Evolutionary conservation across 2,113 vertebrate genomes (phyloP).

Genomic region (Coracopsis vasa): DNA sequence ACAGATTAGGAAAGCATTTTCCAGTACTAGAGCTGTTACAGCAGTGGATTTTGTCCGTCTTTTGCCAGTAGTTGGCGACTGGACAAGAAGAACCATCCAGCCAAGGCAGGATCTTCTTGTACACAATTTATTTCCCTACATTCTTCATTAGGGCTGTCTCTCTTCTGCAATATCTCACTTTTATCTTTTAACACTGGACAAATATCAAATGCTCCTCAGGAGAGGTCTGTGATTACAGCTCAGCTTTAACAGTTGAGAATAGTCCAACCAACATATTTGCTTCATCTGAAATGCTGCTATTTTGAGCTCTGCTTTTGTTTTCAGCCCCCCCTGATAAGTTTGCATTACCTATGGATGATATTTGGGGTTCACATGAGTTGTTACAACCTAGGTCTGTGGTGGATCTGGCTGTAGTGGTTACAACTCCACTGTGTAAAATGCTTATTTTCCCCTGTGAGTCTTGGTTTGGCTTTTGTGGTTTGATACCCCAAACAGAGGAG

Average conservation of each 20-base stretch:
- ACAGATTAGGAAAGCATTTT: not conserved
- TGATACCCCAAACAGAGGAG: not conserved
- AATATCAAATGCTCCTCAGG: constrained; percentile 31
- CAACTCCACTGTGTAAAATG: not conserved
- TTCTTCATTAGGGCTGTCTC: not conserved
- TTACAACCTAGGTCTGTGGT: not conserved
- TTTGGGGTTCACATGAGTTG: not conserved
- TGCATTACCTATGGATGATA: not conserved
- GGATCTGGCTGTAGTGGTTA: not conserved
- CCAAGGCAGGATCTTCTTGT: not conserved
- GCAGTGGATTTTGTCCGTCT: not conserved
- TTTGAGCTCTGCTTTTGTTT: constrained; percentile 35
- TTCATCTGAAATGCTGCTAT: constrained; percentile 27
- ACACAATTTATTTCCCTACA: not conserved
- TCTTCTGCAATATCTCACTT: not conserved
- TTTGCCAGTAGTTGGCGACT: not conserved
- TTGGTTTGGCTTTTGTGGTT: not conserved
- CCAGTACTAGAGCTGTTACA: not conserved
- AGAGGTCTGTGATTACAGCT: constrained; percentile 16
- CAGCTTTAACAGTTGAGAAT: constrained; percentile 25
- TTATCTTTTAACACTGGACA: constrained; percentile 32
- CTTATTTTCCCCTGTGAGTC: not conserved
- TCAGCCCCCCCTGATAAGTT: not conserved
- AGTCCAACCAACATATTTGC: not conserved
- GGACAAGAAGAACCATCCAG: not conserved